Base-by-base conservation (phyloP, 1,140 invertebrate genomes). In the Homalodisca vitripennis region DNA sequence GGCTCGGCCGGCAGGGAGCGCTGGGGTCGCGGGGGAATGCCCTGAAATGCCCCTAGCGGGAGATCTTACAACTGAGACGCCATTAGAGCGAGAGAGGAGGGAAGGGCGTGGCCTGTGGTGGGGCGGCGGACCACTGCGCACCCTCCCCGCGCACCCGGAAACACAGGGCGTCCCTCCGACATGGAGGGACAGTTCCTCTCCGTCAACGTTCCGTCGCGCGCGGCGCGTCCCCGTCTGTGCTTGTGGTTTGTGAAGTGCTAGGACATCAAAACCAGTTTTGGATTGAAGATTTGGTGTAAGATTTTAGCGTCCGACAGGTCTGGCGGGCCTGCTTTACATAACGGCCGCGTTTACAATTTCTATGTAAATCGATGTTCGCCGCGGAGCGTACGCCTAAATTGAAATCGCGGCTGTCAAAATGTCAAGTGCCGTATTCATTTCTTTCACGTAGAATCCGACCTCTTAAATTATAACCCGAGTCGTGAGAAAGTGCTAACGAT, bases 1-100 rank as follows among this genome's bases (percentile, higher is more conserved):
- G 63, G 63, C 32, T 47, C 26, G 34, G 41, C 63, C 63, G n/a
- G n/a, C 12, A 46, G 63, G 34, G 63, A n/a, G 63, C 63, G 63
- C 34, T 20, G 10, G 30, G 34, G 63, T 66, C 63, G 63, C 20
- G 20, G 63, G 41, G 34, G 20, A 46, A 46, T 47, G 63, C 63
- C 34, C 63, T 47, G 10, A 17, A 32, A 63, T 63, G 60, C 60
- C 60, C 60, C 60, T 47, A 66, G 63, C 63, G 63, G 63, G n/a
- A 17, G 47, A n/a, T 26, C 32, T 6, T 10, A 22, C 32, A 66
- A 66, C 63, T 66, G 13, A n/a, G 1, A 27, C 63, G n/a, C 34
- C 63, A 31, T 31, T 47, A 10, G 27, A 3, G 20, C n/a, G 31
- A 47, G 32, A 34, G 63, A 32, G 63, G 46, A 34, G 63, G 20